phyloP scores from a whole-genome alignment of 2,113 vertebrate genomes.

The Oncorhynchus masou region DNA sequence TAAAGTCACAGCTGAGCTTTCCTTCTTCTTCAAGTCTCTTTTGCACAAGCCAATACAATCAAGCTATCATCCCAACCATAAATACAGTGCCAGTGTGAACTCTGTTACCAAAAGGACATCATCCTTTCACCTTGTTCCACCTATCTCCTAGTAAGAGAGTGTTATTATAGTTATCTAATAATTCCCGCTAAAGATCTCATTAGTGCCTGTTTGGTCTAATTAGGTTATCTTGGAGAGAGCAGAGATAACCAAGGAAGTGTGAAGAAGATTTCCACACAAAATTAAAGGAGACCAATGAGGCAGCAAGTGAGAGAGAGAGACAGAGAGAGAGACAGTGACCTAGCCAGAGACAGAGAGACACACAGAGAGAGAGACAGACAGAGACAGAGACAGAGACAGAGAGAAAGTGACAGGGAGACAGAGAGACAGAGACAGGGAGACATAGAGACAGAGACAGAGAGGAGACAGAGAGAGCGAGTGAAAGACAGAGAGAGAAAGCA shows the following conservation, averaged over 20 bases:
- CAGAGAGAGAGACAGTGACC: too few species aligned
- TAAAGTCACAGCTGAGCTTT: neutral
- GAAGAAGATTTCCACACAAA: slow-evolving; percentile 25
- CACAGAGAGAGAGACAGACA: too few species aligned
- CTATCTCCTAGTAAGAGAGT: slow-evolving; percentile 20
- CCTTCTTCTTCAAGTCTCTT: neutral
- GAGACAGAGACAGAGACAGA: too few species aligned
- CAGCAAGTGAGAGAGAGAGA: neutral
- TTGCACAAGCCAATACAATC: neutral
- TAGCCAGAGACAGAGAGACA: too few species aligned
- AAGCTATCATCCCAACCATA: neutral
- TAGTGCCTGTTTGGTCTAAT: slow-evolving; percentile 40
- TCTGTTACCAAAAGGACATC: slow-evolving; percentile 12
- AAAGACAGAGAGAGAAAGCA: too few species aligned
- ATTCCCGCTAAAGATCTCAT: slow-evolving; percentile 38
- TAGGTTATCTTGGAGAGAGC: slow-evolving; percentile 37
- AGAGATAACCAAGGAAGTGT: slow-evolving; percentile 23
- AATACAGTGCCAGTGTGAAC: neutral
- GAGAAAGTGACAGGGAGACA: too few species aligned
- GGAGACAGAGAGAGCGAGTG: too few species aligned
- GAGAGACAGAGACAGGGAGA: too few species aligned
- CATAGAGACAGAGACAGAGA: too few species aligned
- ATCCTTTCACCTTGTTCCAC: slow-evolving; percentile 8
- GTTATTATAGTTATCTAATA: slow-evolving; percentile 38
- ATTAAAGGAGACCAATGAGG: slow-evolving; percentile 33